Base-by-base conservation (phyloP, 23 tunicate genomes). In the Diplosoma virens region DNA sequence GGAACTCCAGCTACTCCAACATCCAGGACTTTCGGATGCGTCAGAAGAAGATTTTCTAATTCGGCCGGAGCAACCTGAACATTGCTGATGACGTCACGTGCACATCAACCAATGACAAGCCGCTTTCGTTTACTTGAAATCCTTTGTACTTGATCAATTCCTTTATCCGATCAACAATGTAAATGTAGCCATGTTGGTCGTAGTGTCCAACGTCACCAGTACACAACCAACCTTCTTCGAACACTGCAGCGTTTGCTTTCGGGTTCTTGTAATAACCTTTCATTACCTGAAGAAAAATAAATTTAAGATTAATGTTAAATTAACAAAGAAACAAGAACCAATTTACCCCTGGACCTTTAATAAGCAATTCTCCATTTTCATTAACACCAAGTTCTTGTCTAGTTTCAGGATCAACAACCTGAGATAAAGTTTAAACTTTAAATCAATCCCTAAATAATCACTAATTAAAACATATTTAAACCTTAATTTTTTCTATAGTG, bases 131-230 rank as follows among this genome's bases (percentile, higher is more conserved):
- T 24, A 87, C 94, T 73, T 87, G 94, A 52, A 87, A 87, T 1
- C 94, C 86, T 81, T 87, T 87, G 60, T 87, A 87, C 37, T 87
- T 87, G 76, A 87, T 87, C 20, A 87, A 60, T 58, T 87, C 94
- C 47, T 87, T 87, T 59, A 87, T 26, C 45, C 94, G 55, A 25
- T 74, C 94, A 1, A 79, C 84, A 16, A 87, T 30, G 34, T 53
- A 87, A 0, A 87, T 20, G 7, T 37, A 34, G 0, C 86, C 94
- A 34, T 87, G n/a, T 14, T 87, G 77, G 66, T 87, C 94, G 35
- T 67, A 80, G 37, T 81, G 83, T 0, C 86, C 94, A 47, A 87
- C 37, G 33, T 87, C 94, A 17, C 94, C 94, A 0, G 94, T 87
- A 53, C 84, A 65, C 1, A 84, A 30, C 71, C 73, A 84, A 0